A percentile compares a stretch with the other conserved stretches of the same genome.
Conservation (phyloP, 2,113 vertebrate species). For the Thalassarche chlororhynchos region DNA sequence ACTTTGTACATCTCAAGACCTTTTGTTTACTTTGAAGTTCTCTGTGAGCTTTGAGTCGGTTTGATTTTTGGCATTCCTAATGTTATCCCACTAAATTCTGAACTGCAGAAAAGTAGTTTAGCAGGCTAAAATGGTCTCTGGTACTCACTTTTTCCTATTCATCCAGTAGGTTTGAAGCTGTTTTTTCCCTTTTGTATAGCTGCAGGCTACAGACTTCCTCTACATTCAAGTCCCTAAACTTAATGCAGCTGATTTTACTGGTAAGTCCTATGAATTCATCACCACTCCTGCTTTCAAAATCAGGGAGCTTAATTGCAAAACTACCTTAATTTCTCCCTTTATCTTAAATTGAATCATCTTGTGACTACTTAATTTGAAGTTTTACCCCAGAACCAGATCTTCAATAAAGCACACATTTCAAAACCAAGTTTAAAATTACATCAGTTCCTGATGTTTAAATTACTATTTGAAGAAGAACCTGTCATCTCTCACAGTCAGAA, state of each 20-base stretch:
- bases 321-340: not conserved
- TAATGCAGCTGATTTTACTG: not conserved
- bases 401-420: not conserved
- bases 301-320: not conserved
- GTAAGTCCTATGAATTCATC: not conserved
- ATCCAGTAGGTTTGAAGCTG: not conserved
- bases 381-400: not conserved
- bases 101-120: not conserved
- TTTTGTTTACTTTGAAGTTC: not conserved
- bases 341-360: not conserved
- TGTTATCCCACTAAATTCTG: not conserved
- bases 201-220: not conserved
- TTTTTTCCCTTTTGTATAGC: not conserved
- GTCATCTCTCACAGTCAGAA: not conserved
- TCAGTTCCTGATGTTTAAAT: not conserved
- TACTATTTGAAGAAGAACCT: not conserved
- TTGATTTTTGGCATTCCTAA: not conserved
- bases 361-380: not conserved
- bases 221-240: not conserved
- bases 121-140: not conserved
- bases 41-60: not conserved
- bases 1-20: not conserved
- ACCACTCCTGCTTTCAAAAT: not conserved
- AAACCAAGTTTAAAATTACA: not conserved
- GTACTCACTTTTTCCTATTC: not conserved